phyloP scores from a whole-genome alignment of 2,888 invertebrate species.

The Drosophila subsilvestris region DNA sequence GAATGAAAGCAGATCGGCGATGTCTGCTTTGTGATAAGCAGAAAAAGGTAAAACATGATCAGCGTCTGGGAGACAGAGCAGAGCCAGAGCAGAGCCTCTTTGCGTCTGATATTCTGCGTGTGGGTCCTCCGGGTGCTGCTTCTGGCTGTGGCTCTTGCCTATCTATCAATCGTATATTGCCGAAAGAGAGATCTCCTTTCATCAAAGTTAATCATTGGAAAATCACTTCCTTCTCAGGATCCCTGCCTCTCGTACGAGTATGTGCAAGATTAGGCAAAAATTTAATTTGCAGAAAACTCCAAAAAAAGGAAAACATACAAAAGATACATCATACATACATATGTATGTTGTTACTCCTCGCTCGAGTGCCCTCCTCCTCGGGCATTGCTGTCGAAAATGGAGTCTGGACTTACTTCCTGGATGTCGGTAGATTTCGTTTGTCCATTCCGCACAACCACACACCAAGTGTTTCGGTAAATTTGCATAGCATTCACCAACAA shows the following conservation, averaged over 20 bases:
- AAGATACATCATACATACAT: not conserved
- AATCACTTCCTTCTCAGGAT: slow-evolving; percentile 81
- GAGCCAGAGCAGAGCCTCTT: slow-evolving; percentile 10
- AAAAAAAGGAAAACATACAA: slow-evolving; percentile 5
- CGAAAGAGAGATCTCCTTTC: slow-evolving; percentile 57
- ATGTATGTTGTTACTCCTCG: not conserved
- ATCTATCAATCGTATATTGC: slow-evolving; percentile 29
- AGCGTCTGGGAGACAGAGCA: slow-evolving; percentile 7
- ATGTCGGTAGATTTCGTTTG: not conserved
- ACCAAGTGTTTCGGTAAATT: slow-evolving; percentile 68
- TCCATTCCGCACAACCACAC: slow-evolving; percentile 47
- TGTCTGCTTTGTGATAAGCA: slow-evolving; percentile 69
- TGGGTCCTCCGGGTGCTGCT: not conserved
- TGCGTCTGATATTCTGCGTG: slow-evolving; percentile 1
- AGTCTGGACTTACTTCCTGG: slow-evolving; percentile 9
- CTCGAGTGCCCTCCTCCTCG: slow-evolving; percentile 54
- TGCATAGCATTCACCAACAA: slow-evolving; percentile 52
- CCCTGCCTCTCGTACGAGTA: slow-evolving; percentile 20
- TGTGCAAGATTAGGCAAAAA: slow-evolving; percentile 68
- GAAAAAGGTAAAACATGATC: slow-evolving; percentile 29
- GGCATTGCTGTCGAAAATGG: slow-evolving; percentile 14
- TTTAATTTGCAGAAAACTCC: slow-evolving; percentile 55
- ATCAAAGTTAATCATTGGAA: slow-evolving; percentile 82
- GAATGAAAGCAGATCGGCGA: slow-evolving; percentile 71
- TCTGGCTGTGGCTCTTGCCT: slow-evolving; percentile 37